Evolutionary conservation across 2,113 vertebrate species (phyloP), one percentile per base, ranked within the genome.

Genomic region (Sprattus sprattus): DNA sequence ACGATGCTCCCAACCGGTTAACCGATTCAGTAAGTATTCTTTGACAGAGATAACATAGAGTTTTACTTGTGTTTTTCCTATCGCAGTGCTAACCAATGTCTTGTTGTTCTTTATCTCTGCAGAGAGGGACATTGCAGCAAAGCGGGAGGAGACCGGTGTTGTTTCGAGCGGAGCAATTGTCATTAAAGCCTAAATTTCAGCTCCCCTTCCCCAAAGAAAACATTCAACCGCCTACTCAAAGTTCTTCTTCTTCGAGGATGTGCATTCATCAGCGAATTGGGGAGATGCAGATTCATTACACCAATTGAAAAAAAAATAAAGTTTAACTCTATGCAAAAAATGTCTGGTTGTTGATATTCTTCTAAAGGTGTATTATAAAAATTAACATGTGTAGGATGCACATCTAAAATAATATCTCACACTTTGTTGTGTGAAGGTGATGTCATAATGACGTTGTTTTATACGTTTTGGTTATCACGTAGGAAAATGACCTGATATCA

Each of bases 111-210:
- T 39, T 16, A 71, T 11, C 22, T 39, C 49, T 88, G 18, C 86
- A 95, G 94, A 88, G 84, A 91, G 92, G 88, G 81, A 87, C 16
- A 28, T 82, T 49, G 60, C 84, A 28, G n/a, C 1, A 0, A 88
- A n/a, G 0, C 81, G 64, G 83, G 57, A 46, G 32, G 85, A 47
- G 18, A 84, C 4, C 7, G 45, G 82, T 15, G 3, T 95, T 0
- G 93, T 95, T 52, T 95, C 94, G 0, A 95, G 94, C 28, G 87
- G 91, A 0, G 83, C 91, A 44, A 86, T 95, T 83, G 88, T 91
- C 50, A n/a, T 67, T 6, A 67, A 7, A 67, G 60, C 94, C 25
- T 7, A 15, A 85, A 57, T 85, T 46, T 71, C 20, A 49, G 47
- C 47, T 49, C 47, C 47, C 47, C 47, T 49, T 49, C 10, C 39